phyloP scores from a whole-genome alignment of 2,888 invertebrate species.

The Tachina fera region DNA sequence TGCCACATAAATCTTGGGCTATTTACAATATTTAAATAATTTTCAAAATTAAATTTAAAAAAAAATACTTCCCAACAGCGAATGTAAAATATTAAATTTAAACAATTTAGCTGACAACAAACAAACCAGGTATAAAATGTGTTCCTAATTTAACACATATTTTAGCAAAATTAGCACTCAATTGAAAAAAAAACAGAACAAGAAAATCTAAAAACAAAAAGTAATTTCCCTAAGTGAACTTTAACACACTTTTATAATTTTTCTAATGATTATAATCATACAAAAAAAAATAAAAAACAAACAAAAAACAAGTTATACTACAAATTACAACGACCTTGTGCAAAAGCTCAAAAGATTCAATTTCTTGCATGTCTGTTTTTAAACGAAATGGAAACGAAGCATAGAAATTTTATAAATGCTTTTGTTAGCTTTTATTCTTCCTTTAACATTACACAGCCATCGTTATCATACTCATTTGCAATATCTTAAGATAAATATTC shows the following conservation, averaged over 20 bases:
- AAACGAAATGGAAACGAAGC: background rate
- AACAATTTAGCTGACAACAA: too few relatives aligned
- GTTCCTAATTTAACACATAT: background rate
- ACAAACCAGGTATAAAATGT: too few relatives aligned
- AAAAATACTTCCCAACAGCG: too few relatives aligned
- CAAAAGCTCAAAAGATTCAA: slow-evolving; percentile 40
- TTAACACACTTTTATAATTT: slow-evolving; percentile 66
- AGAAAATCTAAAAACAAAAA: slow-evolving; percentile 64
- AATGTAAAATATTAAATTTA: too few relatives aligned
- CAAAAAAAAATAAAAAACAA: background rate
- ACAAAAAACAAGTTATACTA: slow-evolving; percentile 34
- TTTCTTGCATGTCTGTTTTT: slow-evolving; percentile 9
- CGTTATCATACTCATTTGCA: slow-evolving; percentile 21
- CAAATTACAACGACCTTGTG: slow-evolving; percentile 45
- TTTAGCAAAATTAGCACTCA: slow-evolving; percentile 25
- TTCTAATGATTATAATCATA: background rate
- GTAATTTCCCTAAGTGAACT: slow-evolving; percentile 80
- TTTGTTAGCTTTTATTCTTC: slow-evolving; percentile 26
- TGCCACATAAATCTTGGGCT: too few relatives aligned
- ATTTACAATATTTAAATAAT: too few relatives aligned
- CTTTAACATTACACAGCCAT: slow-evolving; percentile 6
- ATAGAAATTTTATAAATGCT: background rate
- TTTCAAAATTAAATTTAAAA: too few relatives aligned
- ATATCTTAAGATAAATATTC: background rate
- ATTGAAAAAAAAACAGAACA: slow-evolving; percentile 67